Conservation (phyloP, 2,113 vertebrate species). For the Uropsilus gracilis region DNA sequence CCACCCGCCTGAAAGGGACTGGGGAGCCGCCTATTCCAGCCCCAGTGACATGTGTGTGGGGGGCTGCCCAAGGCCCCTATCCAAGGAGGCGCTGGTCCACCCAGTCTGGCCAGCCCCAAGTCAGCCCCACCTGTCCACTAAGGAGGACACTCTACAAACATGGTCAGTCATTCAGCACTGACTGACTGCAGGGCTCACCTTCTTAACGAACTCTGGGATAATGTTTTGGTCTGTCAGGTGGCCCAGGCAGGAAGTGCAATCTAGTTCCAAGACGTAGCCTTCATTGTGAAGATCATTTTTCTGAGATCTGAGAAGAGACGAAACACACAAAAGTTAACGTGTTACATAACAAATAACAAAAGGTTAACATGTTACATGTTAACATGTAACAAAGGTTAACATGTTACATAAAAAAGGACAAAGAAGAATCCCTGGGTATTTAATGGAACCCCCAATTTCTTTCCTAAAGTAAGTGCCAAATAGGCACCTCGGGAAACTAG, state of each 20-base stretch:
- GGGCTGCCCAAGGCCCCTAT: neutral
- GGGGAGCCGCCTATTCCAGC: neutral
- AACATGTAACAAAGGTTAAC: neutral
- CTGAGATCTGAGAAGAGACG: constrained; percentile 82
- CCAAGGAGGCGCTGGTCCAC: too few species aligned
- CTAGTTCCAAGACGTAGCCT: constrained; percentile 91
- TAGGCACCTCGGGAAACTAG: neutral
- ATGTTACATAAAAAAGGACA: neutral
- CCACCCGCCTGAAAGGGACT: too few species aligned
- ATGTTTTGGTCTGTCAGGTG: constrained; percentile 91
- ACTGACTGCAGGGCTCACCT: constrained; percentile 87
- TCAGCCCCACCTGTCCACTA: neutral
- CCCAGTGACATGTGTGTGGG: neutral
- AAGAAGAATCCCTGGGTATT: neutral
- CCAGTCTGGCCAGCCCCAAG: neutral
- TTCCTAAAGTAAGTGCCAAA: neutral
- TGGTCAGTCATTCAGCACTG: fast-evolving
- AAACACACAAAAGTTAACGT: neutral
- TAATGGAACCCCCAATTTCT: neutral
- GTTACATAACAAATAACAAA: neutral
- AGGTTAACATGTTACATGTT: neutral
- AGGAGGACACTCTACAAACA: fast-evolving
- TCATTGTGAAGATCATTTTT: constrained; percentile 83
- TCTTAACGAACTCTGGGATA: constrained; percentile 95
- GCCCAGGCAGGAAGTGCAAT: constrained; percentile 91